Conservation (phyloP, 2,797 vertebrate species). For the Sebastes iracundus region DNA sequence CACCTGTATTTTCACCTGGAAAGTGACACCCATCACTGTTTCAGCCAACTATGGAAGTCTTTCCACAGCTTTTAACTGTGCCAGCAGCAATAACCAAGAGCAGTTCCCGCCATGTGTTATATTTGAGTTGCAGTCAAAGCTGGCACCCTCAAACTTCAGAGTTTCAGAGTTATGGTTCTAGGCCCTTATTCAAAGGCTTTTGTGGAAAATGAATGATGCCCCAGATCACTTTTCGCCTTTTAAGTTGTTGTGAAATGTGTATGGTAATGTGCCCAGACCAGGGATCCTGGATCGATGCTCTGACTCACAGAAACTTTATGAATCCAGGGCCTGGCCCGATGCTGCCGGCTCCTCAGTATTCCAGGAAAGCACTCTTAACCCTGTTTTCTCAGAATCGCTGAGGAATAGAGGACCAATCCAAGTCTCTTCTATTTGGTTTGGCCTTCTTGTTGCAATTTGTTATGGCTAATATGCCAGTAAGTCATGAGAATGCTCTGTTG, state of each 20-base stretch:
- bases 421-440: conserved; percentile 71
- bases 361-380: conserved; percentile 69
- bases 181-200: conserved; percentile 50
- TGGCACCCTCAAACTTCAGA: conserved; percentile 47
- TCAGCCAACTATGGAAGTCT: conserved; percentile 13
- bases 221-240: conserved; percentile 53
- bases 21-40: conserved; percentile 8
- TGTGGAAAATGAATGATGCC: conserved; percentile 49
- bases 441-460: conserved; percentile 70
- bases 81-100: conserved; percentile 33
- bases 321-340: conserved; percentile 52
- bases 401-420: conserved; percentile 61
- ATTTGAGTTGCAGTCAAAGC: conserved; percentile 56
- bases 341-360: conserved; percentile 55
- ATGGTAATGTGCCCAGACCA: conserved; percentile 50
- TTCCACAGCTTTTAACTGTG: conserved; percentile 7
- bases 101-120: conserved; percentile 41
- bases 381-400: conserved; percentile 67
- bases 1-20: conserved; percentile 20
- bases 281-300: conserved; percentile 48
- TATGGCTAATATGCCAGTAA: conserved; percentile 68
- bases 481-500: conserved; percentile 60
- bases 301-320: conserved; percentile 52
- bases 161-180: conserved; percentile 58
- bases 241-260: conserved; percentile 57